Base-by-base conservation (phyloP, 2,113 vertebrate species). In the Embiotoca jacksoni region DNA sequence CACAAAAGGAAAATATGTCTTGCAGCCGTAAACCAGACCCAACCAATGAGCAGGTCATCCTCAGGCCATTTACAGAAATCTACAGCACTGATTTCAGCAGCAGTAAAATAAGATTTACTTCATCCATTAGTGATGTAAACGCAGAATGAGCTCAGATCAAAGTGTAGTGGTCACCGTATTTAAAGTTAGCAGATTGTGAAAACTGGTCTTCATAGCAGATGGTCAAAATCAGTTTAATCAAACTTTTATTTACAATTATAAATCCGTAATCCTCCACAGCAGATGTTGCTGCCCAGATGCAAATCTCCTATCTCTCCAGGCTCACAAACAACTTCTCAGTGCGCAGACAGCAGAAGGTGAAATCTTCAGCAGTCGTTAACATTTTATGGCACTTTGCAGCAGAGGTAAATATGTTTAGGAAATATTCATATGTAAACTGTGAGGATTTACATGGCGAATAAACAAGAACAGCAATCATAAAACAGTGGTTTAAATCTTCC, bases 1-100 rank as follows among this genome's bases (percentile, higher is more conserved):
- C 60, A 82, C 76, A 88, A 80, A 85, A 78, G 46, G 23, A 84
- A 81, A 82, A 83, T 64, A 80, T 78, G 78, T 87, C 73, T 86
- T 23, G 30, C 75, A 88, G 84, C 72, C 86, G 85, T 58, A 58
- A 23, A 59, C 37, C 35, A 59, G 46, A 64, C 2, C 7, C 37
- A 77, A 62, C 65, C 78, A 82, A 65, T 80, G 77, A 72, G 64
- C 53, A 63, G 68, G 65, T 78, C 81, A 72, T 75, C 31, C 52
- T 73, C 1, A 0, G 74, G 73, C 32, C 67, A 83, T 75, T 67
- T 58, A 41, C 67, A 61, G 55, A 70, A 55, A 72, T 44, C 68
- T 76, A 61, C 64, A 70, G 46, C 61, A 47, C 47, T 13, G 44
- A 73, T 56, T 81, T 54, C 7, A 61, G 47, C 15, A 35, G 44